phyloP scores from a whole-genome alignment of 2,888 invertebrate genomes.

The Xanthostigma xanthostigma region DNA sequence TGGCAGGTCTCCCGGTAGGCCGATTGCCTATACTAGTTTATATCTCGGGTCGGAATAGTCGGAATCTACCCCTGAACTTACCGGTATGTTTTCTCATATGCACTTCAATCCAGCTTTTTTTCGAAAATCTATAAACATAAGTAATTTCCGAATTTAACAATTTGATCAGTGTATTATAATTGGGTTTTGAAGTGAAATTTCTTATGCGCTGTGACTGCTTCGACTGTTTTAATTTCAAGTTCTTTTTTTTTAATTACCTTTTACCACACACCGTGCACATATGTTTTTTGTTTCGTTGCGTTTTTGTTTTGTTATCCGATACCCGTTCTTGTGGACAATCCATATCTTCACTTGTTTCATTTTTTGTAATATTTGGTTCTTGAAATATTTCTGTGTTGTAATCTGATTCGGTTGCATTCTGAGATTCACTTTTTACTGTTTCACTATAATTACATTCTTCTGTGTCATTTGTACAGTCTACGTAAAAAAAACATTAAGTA shows the following conservation, averaged over 20 bases:
- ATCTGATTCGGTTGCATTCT: conserved; percentile 6
- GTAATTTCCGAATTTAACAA: not conserved
- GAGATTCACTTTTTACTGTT: not conserved
- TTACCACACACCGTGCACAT: conserved; percentile 8
- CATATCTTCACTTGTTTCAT: conserved; percentile 5
- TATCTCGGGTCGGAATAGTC: too few relatives aligned
- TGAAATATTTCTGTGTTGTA: conserved; percentile 3
- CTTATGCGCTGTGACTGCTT: too few relatives aligned
- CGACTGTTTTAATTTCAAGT: not conserved
- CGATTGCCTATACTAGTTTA: too few relatives aligned
- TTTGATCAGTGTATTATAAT: not conserved
- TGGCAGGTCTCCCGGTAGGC: too few relatives aligned
- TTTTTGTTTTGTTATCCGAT: conserved; percentile 8
- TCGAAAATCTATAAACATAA: conserved; percentile 8
- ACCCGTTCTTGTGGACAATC: not conserved
- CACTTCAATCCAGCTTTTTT: conserved; percentile 10
- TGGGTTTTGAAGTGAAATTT: not conserved
- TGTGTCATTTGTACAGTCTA: too few relatives aligned
- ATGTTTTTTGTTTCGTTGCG: conserved; percentile 9
- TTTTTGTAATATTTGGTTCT: conserved; percentile 4
- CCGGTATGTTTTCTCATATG: conserved; percentile 9
- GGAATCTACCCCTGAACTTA: too few relatives aligned
- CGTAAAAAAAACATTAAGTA: too few relatives aligned
- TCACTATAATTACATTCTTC: too few relatives aligned
- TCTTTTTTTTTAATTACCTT: conserved; percentile 1